phyloP scores from a whole-genome alignment of 1,140 invertebrate genomes.

The Psilanteris sp. region DNA sequence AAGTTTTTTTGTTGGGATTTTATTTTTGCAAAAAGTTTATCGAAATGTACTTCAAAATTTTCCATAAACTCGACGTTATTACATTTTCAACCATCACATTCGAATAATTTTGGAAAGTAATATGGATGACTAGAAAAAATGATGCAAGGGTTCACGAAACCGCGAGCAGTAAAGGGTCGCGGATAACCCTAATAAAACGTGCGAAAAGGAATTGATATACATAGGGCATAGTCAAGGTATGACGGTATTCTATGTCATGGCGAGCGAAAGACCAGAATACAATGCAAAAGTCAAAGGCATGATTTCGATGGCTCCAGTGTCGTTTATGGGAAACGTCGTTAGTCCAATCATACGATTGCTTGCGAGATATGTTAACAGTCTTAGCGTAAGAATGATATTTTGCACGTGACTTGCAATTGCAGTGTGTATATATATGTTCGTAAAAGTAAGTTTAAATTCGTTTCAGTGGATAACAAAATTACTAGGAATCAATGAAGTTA shows the following conservation, averaged over 20 bases:
- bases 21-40: conserved; percentile 47
- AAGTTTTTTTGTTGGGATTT: conserved; percentile 4
- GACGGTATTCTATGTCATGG: conserved; percentile 83
- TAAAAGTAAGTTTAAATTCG: no score
- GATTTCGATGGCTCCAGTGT: conserved; percentile 82
- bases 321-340: conserved; percentile 73
- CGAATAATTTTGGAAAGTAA: conserved; percentile 69
- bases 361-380: conserved; percentile 49
- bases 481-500: conserved; percentile 80
- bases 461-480: conserved; percentile 29
- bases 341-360: conserved; percentile 73
- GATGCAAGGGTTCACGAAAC: conserved; percentile 56
- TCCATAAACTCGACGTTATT: conserved; percentile 47
- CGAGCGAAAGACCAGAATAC: conserved; percentile 83
- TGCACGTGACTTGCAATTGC: no score
- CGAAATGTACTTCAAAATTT: conserved; percentile 17
- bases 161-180: conserved; percentile 65
- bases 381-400: conserved; percentile 70
- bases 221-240: conserved; percentile 85
- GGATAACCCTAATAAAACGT: conserved; percentile 77
- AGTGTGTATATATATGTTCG: no score
- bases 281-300: conserved; percentile 80
- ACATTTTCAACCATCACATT: conserved; percentile 34
- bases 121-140: conserved; percentile 62
- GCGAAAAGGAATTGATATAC: conserved; percentile 81